Conservation (phyloP, 1,140 invertebrate genomes). For the Orussus abietinus region DNA sequence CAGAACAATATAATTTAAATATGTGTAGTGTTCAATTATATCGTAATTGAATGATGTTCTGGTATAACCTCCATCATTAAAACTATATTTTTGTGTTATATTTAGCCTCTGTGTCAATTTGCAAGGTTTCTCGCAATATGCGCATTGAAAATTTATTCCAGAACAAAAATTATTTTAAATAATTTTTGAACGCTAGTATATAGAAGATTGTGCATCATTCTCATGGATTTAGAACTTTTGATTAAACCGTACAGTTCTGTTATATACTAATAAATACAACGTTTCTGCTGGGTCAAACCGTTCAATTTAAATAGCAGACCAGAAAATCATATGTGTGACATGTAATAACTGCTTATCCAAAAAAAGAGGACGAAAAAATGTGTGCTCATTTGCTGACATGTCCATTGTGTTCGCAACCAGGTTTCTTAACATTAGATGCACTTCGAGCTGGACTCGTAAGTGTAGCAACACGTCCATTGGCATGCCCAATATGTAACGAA, state of each 20-base stretch:
- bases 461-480: conserved; percentile 68
- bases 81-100: conserved; percentile 25
- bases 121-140: conserved; percentile 1
- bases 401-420: conserved; percentile 69
- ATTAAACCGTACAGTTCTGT: too few species aligned
- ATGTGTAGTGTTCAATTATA: too few species aligned
- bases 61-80: conserved; percentile 25
- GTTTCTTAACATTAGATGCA: conserved; percentile 66
- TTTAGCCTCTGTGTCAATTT: conserved; percentile 24
- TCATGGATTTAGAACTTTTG: too few species aligned
- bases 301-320: too few species aligned
- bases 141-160: conserved; percentile 7
- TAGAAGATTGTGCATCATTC: too few species aligned
- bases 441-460: conserved; percentile 68
- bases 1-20: too few species aligned
- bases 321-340: too few species aligned
- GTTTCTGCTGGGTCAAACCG: too few species aligned
- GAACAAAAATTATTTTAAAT: too few species aligned
- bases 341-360: too few species aligned
- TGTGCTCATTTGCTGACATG: conserved; percentile 66
- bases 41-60: conserved; percentile 33
- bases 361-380: conserved; percentile 54
- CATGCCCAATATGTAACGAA: conserved; percentile 74
- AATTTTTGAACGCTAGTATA: too few species aligned
- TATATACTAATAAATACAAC: too few species aligned